These are phyloP conservation scores for Seira sanloemensis DNA, from an alignment of 2,888 invertebrate genomes.

Conservation along the genomic window DNA sequence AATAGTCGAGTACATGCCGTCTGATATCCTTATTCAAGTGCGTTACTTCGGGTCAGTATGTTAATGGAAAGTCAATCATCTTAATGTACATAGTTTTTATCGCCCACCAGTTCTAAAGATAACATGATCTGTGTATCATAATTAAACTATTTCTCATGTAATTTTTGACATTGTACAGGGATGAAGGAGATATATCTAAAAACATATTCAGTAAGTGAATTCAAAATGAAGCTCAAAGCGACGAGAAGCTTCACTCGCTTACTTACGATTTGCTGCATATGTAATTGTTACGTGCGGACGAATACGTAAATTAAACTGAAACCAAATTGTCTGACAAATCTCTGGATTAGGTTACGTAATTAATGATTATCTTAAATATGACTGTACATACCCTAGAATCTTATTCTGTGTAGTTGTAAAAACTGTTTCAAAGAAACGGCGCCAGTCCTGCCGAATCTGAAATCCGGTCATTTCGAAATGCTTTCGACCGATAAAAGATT, in stretches of 20 bases:
- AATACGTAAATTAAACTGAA: background rate
- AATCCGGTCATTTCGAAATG: too few species aligned
- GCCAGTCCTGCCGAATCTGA: too few species aligned
- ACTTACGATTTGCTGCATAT: constrained; percentile 7
- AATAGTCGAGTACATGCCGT: too few species aligned
- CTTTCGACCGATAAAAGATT: too few species aligned
- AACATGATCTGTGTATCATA: background rate
- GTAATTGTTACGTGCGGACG: background rate
- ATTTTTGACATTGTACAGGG: constrained; percentile 10
- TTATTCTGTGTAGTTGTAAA: too few species aligned
- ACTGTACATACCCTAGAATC: too few species aligned
- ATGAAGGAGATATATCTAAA: background rate
- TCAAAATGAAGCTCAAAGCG: too few species aligned
- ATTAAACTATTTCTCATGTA: background rate
- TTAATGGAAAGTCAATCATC: background rate
- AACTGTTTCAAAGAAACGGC: too few species aligned
- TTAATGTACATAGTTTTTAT: too few species aligned
- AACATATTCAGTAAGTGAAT: background rate
- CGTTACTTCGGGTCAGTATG: background rate
- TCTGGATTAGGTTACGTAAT: background rate
- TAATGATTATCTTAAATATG: too few species aligned
- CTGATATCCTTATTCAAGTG: background rate
- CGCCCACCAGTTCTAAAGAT: too few species aligned
- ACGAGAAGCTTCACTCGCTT: background rate
- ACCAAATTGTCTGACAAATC: constrained; percentile 63